A percentile compares a stretch with the other conserved stretches of the same genome.
These are phyloP conservation scores for Sphaerophoria rueppellii DNA, from an alignment of 2,888 invertebrate genomes.

Conservation along the genomic window DNA sequence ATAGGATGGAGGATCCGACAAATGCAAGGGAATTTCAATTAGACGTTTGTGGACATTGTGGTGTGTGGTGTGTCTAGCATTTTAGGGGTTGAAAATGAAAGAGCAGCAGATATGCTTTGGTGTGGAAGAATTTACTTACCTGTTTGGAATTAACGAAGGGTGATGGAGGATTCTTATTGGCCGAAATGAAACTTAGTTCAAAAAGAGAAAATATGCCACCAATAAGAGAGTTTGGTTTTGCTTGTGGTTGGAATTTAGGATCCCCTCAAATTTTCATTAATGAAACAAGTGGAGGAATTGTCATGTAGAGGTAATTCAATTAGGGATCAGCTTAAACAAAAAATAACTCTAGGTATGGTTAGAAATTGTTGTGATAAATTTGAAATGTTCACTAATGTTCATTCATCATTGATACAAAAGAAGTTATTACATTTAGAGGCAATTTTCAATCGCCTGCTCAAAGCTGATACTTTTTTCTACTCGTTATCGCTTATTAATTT, in stretches of 20 bases:
- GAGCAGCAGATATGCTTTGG: conserved; percentile 12
- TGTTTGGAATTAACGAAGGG: neutral
- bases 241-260: neutral
- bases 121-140: neutral
- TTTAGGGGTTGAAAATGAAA: conserved; percentile 44
- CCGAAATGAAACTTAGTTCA: neutral
- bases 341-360: no score
- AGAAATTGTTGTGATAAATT: no score
- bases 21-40: neutral
- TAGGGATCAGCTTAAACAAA: no score
- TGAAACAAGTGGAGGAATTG: no score
- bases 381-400: no score
- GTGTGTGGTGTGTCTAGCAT: neutral
- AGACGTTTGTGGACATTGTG: no score
- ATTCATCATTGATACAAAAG: no score
- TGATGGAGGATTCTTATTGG: conserved; percentile 39
- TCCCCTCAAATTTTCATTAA: neutral
- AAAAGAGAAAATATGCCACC: neutral
- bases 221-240: conserved; percentile 3
- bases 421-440: no score
- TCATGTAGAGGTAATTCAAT: no score
- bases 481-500: no score
- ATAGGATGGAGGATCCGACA: conserved; percentile 13
- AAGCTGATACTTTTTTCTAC: no score
- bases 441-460: no score